Evolutionary conservation across 2,113 vertebrate genomes (phyloP).

Genomic region (Callithrix jacchus): DNA sequence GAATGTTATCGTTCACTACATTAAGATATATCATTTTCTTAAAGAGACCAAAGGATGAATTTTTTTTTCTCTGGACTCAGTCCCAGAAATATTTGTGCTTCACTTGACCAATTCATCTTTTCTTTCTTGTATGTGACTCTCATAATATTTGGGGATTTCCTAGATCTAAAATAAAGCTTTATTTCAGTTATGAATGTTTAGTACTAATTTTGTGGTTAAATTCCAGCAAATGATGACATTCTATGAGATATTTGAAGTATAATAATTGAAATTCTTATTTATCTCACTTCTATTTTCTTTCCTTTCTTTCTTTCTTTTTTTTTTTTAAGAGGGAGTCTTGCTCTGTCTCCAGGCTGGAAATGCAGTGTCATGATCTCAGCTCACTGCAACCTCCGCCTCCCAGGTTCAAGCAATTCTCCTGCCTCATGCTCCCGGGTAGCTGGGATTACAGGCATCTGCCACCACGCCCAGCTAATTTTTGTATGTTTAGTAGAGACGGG

Average conservation of each 20-base stretch:
- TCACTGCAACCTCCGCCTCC: no score
- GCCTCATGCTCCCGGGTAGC: no score
- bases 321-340: no score
- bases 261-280: not conserved
- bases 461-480: no score
- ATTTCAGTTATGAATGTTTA: not conserved
- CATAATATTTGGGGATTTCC: not conserved
- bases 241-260: no score
- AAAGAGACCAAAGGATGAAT: not conserved
- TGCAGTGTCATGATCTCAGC: no score
- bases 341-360: no score
- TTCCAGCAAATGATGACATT: not conserved
- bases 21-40: not conserved
- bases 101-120: constrained; percentile 31
- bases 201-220: not conserved
- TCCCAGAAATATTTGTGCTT: constrained; percentile 4
- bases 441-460: no score
- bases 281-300: not conserved
- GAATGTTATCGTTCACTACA: not conserved
- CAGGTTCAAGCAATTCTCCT: no score
- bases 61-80: not conserved
- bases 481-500: no score
- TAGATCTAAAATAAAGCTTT: not conserved
- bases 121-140: not conserved
- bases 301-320: no score